Evolutionary conservation across 1,140 invertebrate species (phyloP).

Genomic region (Lasaia peninsularis): DNA sequence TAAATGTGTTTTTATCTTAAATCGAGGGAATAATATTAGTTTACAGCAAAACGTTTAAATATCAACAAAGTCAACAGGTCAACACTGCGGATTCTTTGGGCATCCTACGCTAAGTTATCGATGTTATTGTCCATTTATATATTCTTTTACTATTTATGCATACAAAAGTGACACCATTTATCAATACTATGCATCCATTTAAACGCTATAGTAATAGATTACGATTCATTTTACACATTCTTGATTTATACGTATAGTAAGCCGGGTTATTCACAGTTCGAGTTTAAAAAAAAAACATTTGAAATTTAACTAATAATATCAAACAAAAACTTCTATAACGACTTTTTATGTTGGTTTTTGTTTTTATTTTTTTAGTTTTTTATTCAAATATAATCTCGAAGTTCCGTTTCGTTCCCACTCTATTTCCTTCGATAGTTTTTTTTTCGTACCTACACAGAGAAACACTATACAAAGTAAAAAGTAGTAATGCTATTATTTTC

Average conservation of each 20-base stretch:
- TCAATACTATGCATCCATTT: constrained; percentile 65
- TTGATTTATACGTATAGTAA: constrained; percentile 55
- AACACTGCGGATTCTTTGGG: constrained; percentile 70
- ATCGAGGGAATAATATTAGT: constrained; percentile 68
- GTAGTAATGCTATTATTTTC: constrained; percentile 70
- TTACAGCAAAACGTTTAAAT: constrained; percentile 56
- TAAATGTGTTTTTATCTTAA: constrained; percentile 40
- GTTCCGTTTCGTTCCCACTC: constrained; percentile 39
- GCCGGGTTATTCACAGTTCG: constrained; percentile 58
- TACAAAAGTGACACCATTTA: constrained; percentile 66
- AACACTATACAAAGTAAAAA: constrained; percentile 71
- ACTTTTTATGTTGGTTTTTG: constrained; percentile 32
- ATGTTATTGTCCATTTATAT: constrained; percentile 63
- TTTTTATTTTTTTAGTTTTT: constrained; percentile 48
- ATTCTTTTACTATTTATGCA: constrained; percentile 67
- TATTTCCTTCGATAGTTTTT: constrained; percentile 56
- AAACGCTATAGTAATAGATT: constrained; percentile 46
- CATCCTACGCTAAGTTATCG: constrained; percentile 70
- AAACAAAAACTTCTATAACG: constrained; percentile 30
- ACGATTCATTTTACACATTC: constrained; percentile 58
- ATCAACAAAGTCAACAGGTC: constrained; percentile 60
- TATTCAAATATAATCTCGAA: constrained; percentile 14
- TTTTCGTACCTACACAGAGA: constrained; percentile 74
- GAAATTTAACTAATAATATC: constrained; percentile 37
- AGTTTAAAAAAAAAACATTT: constrained; percentile 26